phyloP scores from a whole-genome alignment of 2,113 vertebrate genomes.

The Vombatus ursinus region DNA sequence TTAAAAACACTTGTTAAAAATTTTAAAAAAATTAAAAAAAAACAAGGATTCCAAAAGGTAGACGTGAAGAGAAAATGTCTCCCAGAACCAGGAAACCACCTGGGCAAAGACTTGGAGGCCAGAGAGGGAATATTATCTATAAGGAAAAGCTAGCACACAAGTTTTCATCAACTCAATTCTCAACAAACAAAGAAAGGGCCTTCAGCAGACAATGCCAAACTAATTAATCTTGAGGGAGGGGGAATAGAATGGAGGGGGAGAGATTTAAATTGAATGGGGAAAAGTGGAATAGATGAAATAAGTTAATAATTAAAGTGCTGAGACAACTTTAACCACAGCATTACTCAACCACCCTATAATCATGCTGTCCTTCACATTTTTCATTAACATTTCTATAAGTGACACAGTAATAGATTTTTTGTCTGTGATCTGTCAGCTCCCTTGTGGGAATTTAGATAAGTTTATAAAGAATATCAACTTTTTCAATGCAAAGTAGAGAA shows the following conservation, averaged over 20 bases:
- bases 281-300: constrained; percentile 73
- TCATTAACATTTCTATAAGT: constrained; percentile 78
- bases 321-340: constrained; percentile 73
- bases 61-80: not conserved
- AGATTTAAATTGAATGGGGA: constrained; percentile 19
- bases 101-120: not conserved
- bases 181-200: constrained; percentile 41
- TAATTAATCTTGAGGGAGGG: not conserved
- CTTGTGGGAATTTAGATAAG: constrained; percentile 70
- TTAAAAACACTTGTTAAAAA: too few species aligned
- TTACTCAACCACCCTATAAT: constrained; percentile 72
- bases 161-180: constrained; percentile 15
- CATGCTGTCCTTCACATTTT: constrained; percentile 72
- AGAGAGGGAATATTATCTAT: not conserved
- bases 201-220: constrained; percentile 63
- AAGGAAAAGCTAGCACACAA: not conserved
- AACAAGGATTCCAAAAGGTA: not conserved
- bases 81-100: not conserved
- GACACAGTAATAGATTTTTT: constrained; percentile 72
- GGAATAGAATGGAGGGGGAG: not conserved
- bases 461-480: constrained; percentile 71
- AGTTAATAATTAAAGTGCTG: constrained; percentile 75
- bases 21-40: too few species aligned
- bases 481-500: constrained; percentile 74
- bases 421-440: constrained; percentile 71